phyloP scores from a whole-genome alignment of 1,140 invertebrate species.

The Drosophila nigrodunni region DNA sequence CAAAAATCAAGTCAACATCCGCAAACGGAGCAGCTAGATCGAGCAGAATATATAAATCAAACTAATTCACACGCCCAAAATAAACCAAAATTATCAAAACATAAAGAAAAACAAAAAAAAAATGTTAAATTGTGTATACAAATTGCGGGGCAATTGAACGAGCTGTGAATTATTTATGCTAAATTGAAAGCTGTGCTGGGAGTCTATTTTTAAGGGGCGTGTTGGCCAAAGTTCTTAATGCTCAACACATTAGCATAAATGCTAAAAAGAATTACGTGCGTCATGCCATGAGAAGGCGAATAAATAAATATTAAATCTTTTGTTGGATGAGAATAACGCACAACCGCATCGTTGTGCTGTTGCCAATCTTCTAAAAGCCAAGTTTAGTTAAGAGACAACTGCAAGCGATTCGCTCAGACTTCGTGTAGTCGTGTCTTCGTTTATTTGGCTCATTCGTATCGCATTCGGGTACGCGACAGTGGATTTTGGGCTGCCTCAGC shows the following conservation, averaged over 20 bases:
- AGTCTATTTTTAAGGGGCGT: conserved; percentile 30
- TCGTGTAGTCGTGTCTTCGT: conserved; percentile 12
- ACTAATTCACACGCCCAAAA: conserved; percentile 77
- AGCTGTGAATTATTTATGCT: conserved; percentile 58
- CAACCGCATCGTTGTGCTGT: conserved; percentile 25
- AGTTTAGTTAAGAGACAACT: not conserved
- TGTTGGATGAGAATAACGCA: not conserved
- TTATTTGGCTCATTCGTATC: not conserved
- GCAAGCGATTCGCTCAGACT: not conserved
- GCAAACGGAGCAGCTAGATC: conserved; percentile 45
- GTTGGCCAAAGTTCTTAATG: conserved; percentile 36
- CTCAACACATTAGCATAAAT: conserved; percentile 41
- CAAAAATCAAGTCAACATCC: conserved; percentile 48
- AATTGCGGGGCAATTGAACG: conserved; percentile 51
- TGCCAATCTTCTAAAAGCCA: conserved; percentile 30
- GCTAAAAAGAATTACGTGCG: conserved; percentile 29
- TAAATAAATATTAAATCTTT: not conserved
- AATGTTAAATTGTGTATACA: conserved; percentile 29
- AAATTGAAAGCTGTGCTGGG: conserved; percentile 32
- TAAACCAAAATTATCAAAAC: conserved; percentile 21
- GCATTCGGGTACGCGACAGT: conserved; percentile 13
- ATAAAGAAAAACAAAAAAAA: conserved; percentile 14
- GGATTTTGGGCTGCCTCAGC: conserved; percentile 35
- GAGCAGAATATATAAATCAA: conserved; percentile 52
- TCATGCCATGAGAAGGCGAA: conserved; percentile 22